phyloP scores from a whole-genome alignment of 2,797 vertebrate genomes.

The Tadarida brasiliensis region DNA sequence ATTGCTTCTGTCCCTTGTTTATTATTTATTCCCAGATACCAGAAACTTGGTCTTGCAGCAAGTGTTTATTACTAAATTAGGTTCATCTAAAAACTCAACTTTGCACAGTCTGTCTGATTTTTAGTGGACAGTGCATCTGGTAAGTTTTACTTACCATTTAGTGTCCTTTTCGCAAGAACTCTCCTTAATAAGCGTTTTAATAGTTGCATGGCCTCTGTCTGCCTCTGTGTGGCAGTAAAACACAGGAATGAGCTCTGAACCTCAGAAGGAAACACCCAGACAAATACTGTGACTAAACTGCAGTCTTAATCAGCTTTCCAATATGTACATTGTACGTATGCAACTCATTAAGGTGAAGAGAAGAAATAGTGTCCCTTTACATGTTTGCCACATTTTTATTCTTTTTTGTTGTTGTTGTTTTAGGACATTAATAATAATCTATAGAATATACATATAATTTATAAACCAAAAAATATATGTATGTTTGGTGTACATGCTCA shows the following conservation, averaged over 20 bases:
- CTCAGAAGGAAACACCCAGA: not conserved
- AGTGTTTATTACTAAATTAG: not conserved
- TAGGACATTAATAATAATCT: not conserved
- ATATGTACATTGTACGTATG: too few species aligned
- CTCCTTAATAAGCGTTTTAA: not conserved
- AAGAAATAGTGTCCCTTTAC: not conserved
- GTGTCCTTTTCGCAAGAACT: not conserved
- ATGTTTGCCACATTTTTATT: not conserved
- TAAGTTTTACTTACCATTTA: not conserved
- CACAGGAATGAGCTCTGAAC: not conserved
- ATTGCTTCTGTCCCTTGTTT: not conserved
- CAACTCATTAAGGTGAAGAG: not conserved
- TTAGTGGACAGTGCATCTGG: not conserved
- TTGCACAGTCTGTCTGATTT: not conserved
- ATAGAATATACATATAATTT: not conserved
- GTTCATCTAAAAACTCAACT: not conserved
- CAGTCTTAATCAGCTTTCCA: not conserved
- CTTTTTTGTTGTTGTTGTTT: not conserved
- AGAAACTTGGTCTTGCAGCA: not conserved
- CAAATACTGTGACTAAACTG: not conserved
- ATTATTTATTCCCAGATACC: not conserved
- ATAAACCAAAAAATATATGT: not conserved
- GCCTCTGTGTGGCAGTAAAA: constrained; percentile 62
- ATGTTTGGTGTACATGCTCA: not conserved
- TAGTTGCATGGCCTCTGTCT: not conserved